A percentile compares a stretch with the other conserved stretches of the same genome.
phyloP scores from a whole-genome alignment of 2,888 invertebrate genomes.

The Coecobrya sp. region DNA sequence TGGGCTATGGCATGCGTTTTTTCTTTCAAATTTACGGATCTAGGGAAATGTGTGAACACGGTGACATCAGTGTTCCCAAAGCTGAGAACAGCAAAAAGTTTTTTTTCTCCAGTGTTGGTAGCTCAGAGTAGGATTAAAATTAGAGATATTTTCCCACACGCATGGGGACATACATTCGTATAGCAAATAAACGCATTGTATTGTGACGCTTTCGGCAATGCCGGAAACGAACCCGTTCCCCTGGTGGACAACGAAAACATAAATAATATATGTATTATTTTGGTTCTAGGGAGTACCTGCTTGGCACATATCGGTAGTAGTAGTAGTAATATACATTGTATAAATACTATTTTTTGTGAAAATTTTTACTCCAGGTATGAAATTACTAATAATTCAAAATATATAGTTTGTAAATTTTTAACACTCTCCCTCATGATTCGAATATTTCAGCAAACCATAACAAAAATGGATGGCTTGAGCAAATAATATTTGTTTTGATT shows the following conservation, averaged over 20 bases:
- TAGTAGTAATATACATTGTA: too few species aligned
- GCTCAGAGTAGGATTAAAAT: conserved; percentile 1
- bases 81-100: background rate
- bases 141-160: conserved; percentile 9
- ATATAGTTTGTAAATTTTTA: background rate
- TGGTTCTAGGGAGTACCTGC: too few species aligned
- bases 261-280: background rate
- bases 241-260: background rate
- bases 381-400: background rate
- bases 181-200: background rate
- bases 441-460: background rate
- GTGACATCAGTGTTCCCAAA: conserved; percentile 38
- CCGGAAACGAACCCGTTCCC: background rate
- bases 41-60: conserved; percentile 57
- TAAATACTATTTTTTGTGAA: background rate
- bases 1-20: background rate
- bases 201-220: background rate
- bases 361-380: background rate
- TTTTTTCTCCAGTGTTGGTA: conserved; percentile 23
- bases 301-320: too few species aligned
- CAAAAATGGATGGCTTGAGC: background rate
- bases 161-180: background rate
- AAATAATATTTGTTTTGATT: conserved; percentile 45
- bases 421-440: background rate
- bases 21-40: conserved; percentile 38